Base-by-base conservation (phyloP, 2,888 invertebrate species). In the Lasioglossum villosulum region DNA sequence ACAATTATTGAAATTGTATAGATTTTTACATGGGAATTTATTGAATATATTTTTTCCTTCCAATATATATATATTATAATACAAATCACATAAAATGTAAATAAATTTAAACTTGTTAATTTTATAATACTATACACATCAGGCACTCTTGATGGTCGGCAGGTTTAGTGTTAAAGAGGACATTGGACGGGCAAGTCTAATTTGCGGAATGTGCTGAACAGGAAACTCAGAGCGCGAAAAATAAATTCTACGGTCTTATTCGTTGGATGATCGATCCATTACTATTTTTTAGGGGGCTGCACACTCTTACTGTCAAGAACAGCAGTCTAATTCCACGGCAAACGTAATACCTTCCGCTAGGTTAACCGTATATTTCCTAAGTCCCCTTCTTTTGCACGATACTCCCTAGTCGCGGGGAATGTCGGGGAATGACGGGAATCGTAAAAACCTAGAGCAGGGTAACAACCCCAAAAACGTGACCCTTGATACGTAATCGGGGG, bases 281-380 rank as follows among this genome's bases (percentile, higher is more conserved):
- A 78, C 88, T 48, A 82, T 88, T 86, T 80, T 71, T 66, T 39
- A n/a, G 39, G 45, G 82, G 66, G 59, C 23, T 45, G 59, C 42
- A n/a, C 70, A 59, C 52, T 42, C 75, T 73, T 71, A 34, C 77
- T 76, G 74, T 75, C 72, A 68, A 37, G 39, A 75, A 73, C 42
- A 80, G 70, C 74, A 84, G 84, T 88, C 88, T 91, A 90, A 92
- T 92, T 90, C 86, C 80, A 86, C 74, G 82, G 86, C 48, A 85
- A 92, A 90, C 86, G 89, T 90, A 92, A 92, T 93, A 92, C 91
- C 90, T 92, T 92, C 88, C 90, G 86, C 82, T 91, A 90, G 90
- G 90, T 92, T 93, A 91, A 91, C 88, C 89, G 84, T 91, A 89
- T 91, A 89, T 91, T 92, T 92, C 88, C 88, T 83, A 79, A 82